Evolutionary conservation across 2,797 vertebrate species (phyloP), one percentile per base, ranked within the genome.

Genomic region (Ambastaia sidthimunki): DNA sequence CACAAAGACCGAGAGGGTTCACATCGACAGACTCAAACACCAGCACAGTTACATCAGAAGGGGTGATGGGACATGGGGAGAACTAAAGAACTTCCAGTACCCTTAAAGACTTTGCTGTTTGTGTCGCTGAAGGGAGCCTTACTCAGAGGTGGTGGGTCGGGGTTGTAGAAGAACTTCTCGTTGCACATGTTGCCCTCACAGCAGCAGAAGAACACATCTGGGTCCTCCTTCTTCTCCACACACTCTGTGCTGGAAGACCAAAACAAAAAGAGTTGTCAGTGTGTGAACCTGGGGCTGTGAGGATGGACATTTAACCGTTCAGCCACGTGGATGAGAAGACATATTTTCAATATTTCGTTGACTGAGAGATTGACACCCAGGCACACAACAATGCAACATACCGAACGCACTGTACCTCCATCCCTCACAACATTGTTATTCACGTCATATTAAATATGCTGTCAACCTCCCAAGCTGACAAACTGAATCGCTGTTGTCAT

Each of bases 151-250:
- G 91, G 88, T 85, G 89, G 91, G 67, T 95, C 93, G 0, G 97
- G 96, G 80, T 92, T 94, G 87, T 97, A 96, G 92, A 92, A 95
- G 87, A 98, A 97, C 82, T 92, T 95, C 77, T 95, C 90, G 15
- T 98, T 98, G 85, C 97, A 98, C 92, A 95, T 91, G 89, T 94
- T 96, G 84, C 96, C 96, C 82, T 98, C 97, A 87, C 97, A 98
- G 88, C 97, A 98, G 89, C 97, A 98, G 92, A 98, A 98, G 88
- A 96, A 98, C 12, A 98, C 96, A 4, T 96, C 96, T 10, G 96
- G 96, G 82, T 91, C 94, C 80, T 97, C 97, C 72, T 95, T 97
- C 88, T 90, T 96, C 90, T 98, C 97, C 83, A 97, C 92, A 86
- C 97, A 98, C 70, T 96, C 95, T 25, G 88, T 94, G 90, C 97